phyloP scores from a whole-genome alignment of 2,888 invertebrate genomes.

The Ophraella communa region DNA sequence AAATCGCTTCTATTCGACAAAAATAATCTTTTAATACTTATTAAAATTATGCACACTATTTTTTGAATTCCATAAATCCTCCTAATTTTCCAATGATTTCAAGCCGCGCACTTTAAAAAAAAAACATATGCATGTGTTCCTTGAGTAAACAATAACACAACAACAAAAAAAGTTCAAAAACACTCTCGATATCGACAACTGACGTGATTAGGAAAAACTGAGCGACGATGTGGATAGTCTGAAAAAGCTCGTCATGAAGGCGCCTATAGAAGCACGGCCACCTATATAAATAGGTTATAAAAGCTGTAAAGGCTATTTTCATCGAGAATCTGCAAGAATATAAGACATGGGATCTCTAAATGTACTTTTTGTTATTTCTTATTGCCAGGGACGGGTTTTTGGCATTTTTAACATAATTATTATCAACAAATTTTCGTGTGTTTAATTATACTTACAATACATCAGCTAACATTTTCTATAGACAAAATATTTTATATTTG shows the following conservation, averaged over 20 bases:
- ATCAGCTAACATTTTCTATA: too few species aligned
- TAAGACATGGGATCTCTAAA: neutral
- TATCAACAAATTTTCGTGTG: too few species aligned
- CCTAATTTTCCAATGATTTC: neutral
- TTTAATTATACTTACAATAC: too few species aligned
- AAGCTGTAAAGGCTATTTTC: constrained; percentile 17
- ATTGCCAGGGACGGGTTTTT: neutral
- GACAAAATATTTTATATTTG: too few species aligned
- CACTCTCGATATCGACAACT: constrained; percentile 16
- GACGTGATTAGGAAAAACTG: constrained; percentile 17
- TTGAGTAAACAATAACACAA: constrained; percentile 5
- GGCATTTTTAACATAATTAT: too few species aligned
- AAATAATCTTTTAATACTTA: neutral
- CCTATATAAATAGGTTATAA: constrained; percentile 20
- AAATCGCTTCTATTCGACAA: neutral
- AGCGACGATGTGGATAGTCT: constrained; percentile 5
- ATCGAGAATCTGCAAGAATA: constrained; percentile 10
- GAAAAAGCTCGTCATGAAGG: constrained; percentile 16
- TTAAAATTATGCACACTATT: neutral
- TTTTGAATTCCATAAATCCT: neutral
- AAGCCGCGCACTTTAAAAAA: neutral
- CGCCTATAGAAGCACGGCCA: constrained; percentile 9
- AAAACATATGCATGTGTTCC: neutral
- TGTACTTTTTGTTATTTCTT: neutral
- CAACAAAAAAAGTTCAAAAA: neutral